These are phyloP conservation scores for Drosophila nikananu DNA, from an alignment of 1,140 invertebrate genomes.

Conservation along the genomic window DNA sequence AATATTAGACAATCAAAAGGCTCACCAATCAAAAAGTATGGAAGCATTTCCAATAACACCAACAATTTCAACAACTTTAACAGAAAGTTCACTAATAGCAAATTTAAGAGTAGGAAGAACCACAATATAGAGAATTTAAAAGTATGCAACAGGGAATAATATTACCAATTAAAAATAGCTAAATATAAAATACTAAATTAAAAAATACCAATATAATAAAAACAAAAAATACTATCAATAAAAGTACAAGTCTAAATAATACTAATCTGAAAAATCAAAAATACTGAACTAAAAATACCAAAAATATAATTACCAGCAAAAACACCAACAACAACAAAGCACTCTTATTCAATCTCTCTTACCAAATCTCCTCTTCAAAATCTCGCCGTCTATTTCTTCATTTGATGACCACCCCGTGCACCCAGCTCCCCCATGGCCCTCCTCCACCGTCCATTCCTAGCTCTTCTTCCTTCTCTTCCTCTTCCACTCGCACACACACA, in stretches of 20 bases:
- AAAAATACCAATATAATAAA: not conserved
- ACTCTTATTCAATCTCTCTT: constrained; percentile 59
- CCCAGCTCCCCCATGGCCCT: not conserved
- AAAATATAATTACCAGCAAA: not conserved
- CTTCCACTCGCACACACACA: constrained; percentile 13
- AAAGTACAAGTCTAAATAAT: not conserved
- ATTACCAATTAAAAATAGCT: not conserved
- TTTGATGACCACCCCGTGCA: constrained; percentile 7
- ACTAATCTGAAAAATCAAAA: not conserved
- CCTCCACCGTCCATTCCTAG: not conserved
- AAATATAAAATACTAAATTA: not conserved
- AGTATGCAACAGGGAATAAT: no score
- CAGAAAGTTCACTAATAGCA: not conserved
- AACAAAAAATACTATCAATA: no score
- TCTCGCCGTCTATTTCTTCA: constrained; percentile 1
- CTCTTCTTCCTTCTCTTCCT: constrained; percentile 6
- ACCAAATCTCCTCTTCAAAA: constrained; percentile 42
- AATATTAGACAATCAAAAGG: not conserved
- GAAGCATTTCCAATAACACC: not conserved
- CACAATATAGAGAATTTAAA: no score
- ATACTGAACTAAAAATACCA: not conserved
- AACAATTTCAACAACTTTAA: not conserved
- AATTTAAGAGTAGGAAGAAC: not conserved
- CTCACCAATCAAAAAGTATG: rapidly evolving
- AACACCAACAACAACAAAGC: not conserved